Evolutionary conservation across 2,888 invertebrate genomes (phyloP), one percentile per base, ranked within the genome.

Genomic region (Corythucha ciliata): DNA sequence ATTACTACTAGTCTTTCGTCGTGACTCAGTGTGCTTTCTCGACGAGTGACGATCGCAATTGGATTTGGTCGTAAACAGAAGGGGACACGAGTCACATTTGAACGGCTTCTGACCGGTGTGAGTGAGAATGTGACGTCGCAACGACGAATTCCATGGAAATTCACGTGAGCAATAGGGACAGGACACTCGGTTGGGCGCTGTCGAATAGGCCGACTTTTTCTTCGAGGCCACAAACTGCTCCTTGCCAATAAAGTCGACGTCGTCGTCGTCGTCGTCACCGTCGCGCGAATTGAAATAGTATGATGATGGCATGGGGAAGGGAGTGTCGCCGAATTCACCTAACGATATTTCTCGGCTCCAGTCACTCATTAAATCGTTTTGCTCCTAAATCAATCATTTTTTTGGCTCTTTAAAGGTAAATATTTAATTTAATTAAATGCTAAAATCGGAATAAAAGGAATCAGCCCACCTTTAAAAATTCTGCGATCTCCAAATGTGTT

Each of bases 41-140:
- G 61, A 70, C 53, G 96, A 71, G 67, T 96, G 96, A 10, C 96
- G 84, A 65, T 96, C 96, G 67, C 96, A 90, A 70, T 96, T 96
- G 7, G 93, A 93, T 67, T 96, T 96, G 1, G 94, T 96, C 27
- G 94, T 96, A 68, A 96, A 96, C 1, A 91, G 79, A 7, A 94
- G 74, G 0, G 89, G 86, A 66, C 96, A 96, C 64, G 89, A 84
- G 1, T 87, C 83, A 68, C 96, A 96, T 65, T 92, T 90, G 72
- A 85, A 96, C 0, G 96, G 96, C 65, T 96, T 96, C 66, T 94
- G 93, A 2, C 87, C 92, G 0, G 94, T 96, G 67, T 96, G 96
- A 0, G 96, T 96, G 5, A 91, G 71, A 29, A 96, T 86, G 68
- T 96, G 96, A 8, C 96, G 78, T n/a, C 92, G 80, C 22, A 96